These are phyloP conservation scores for Microcebus lehilahytsara DNA, from an alignment of 2,113 vertebrate species.

Conservation along the genomic window DNA sequence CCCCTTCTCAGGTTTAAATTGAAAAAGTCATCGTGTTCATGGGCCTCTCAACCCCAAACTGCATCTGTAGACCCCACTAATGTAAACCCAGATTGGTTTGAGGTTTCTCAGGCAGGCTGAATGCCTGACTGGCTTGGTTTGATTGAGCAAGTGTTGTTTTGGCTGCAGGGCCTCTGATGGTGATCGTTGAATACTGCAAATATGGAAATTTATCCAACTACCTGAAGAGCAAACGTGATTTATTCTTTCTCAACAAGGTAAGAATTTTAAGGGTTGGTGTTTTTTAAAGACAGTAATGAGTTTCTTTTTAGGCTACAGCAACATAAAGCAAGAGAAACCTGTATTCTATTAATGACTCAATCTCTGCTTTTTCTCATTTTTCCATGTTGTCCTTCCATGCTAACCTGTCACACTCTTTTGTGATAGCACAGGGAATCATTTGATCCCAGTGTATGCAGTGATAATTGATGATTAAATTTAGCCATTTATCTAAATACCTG, in stretches of 20 bases:
- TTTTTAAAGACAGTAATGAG: background rate
- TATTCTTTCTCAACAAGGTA: slow-evolving; percentile 90
- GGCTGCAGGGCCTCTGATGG: slow-evolving; percentile 94
- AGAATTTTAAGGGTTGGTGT: slow-evolving; percentile 27
- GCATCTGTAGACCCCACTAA: background rate
- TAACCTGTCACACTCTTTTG: background rate
- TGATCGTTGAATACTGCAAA: slow-evolving; percentile 96
- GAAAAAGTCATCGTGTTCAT: background rate
- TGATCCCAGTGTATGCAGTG: background rate
- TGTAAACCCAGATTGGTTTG: background rate
- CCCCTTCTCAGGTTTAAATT: background rate
- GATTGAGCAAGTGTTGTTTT: slow-evolving; percentile 41
- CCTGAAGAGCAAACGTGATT: slow-evolving; percentile 93
- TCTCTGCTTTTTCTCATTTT: background rate
- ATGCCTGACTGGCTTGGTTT: background rate
- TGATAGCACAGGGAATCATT: background rate
- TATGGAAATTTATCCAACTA: slow-evolving; percentile 96
- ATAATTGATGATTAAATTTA: background rate
- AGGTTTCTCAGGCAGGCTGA: background rate
- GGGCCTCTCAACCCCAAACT: background rate
- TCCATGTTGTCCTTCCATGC: background rate
- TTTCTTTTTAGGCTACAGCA: background rate
- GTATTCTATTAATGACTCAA: background rate
- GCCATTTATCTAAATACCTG: background rate
- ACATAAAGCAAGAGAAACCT: background rate